These are phyloP conservation scores for Antheraea pernyi DNA, from an alignment of 1,140 invertebrate species.

Conservation along the genomic window DNA sequence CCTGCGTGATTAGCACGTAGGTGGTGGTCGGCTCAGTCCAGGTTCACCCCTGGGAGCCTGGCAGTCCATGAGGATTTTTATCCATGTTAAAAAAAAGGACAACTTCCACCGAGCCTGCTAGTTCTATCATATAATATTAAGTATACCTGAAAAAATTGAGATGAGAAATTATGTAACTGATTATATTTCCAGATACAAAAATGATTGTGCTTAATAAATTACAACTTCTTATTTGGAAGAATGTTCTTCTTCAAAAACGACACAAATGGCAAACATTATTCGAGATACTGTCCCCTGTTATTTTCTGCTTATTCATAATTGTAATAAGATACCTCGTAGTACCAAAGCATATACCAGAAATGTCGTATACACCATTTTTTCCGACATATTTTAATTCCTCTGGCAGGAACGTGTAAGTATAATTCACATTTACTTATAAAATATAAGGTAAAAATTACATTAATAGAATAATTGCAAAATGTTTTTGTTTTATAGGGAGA, in stretches of 20 bases:
- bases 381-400: slow-evolving; percentile 68
- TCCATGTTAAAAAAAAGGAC: no score
- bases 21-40: no score
- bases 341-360: slow-evolving; percentile 62
- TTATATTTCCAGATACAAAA: neutral
- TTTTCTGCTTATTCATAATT: slow-evolving; percentile 87
- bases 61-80: no score
- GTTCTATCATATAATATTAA: no score
- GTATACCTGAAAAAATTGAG: no score
- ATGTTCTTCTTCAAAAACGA: slow-evolving; percentile 87
- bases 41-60: no score
- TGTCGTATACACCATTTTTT: slow-evolving; percentile 52
- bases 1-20: no score
- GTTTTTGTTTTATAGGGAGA: slow-evolving; percentile 36
- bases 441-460: neutral
- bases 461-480: neutral
- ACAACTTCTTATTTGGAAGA: slow-evolving; percentile 91
- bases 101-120: no score
- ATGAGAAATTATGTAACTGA: no score
- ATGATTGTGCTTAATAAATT: slow-evolving; percentile 79
- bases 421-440: neutral
- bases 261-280: slow-evolving; percentile 87
- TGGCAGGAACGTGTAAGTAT: slow-evolving; percentile 61
- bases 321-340: slow-evolving; percentile 81
- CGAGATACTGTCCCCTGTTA: slow-evolving; percentile 86